Conservation (phyloP, 2,113 vertebrate genomes). For the Vidua macroura region DNA sequence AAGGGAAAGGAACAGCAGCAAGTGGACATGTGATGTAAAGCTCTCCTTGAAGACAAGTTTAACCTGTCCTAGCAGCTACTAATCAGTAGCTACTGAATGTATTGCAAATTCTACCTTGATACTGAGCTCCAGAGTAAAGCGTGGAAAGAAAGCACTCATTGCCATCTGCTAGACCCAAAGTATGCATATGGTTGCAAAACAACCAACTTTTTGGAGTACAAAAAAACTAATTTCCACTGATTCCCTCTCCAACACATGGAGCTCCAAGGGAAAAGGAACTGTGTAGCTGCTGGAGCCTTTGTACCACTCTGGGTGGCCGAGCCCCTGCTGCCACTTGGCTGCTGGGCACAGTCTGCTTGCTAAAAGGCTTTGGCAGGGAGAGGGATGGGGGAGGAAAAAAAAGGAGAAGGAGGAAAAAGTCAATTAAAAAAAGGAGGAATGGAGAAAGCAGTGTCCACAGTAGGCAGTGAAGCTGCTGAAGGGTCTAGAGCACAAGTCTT, state of each 20-base stretch:
- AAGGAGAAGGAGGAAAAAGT: background rate
- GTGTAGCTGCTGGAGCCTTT: background rate
- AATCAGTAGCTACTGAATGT: background rate
- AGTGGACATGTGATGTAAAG: background rate
- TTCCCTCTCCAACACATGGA: background rate
- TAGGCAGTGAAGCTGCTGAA: background rate
- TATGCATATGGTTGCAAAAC: background rate
- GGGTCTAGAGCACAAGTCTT: background rate
- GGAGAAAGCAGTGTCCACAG: background rate
- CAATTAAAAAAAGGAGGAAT: background rate
- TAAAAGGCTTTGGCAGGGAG: background rate
- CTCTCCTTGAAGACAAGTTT: background rate
- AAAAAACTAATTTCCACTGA: background rate
- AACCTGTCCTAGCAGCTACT: background rate
- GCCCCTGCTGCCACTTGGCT: background rate
- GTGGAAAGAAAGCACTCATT: background rate
- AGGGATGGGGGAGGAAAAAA: background rate
- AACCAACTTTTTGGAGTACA: background rate
- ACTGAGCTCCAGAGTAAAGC: background rate
- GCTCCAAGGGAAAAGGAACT: background rate
- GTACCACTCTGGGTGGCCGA: fast-evolving
- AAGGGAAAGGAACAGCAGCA: background rate
- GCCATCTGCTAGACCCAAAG: background rate
- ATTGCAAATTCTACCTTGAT: background rate
- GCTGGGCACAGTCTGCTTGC: background rate